phyloP scores from a whole-genome alignment of 2,888 invertebrate genomes.

The Latrodectus elegans region DNA sequence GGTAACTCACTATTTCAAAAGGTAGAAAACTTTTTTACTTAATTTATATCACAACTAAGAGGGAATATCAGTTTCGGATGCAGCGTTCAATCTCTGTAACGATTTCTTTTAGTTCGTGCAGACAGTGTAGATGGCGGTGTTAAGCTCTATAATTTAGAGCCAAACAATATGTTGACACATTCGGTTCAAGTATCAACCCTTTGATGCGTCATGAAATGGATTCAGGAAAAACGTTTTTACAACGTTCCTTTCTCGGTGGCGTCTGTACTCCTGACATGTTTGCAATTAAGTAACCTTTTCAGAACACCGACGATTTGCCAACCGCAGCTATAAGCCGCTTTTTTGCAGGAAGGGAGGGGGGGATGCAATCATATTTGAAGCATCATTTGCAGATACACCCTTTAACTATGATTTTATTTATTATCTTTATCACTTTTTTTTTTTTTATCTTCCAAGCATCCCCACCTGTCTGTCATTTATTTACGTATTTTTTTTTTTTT shows the following conservation, averaged over 20 bases:
- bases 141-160: neutral
- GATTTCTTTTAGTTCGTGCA: no score
- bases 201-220: constrained; percentile 30
- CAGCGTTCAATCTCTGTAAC: no score
- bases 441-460: constrained; percentile 29
- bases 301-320: constrained; percentile 18
- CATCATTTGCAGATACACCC: constrained; percentile 15
- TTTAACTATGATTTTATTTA: neutral
- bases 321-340: constrained; percentile 37
- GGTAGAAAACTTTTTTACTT: no score
- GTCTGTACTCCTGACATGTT: constrained; percentile 17
- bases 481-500: constrained; percentile 8
- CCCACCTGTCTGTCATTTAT: constrained; percentile 65
- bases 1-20: no score
- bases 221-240: constrained; percentile 7
- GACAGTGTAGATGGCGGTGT: neutral
- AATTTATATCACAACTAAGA: no score
- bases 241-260: constrained; percentile 1
- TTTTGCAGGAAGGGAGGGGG: neutral
- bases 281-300: constrained; percentile 30
- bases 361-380: neutral
- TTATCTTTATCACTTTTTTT: neutral
- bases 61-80: no score
- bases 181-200: constrained; percentile 6
- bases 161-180: constrained; percentile 7